Evolutionary conservation across 2,113 vertebrate species (phyloP).

Genomic region (Chloroceryle aenea): DNA sequence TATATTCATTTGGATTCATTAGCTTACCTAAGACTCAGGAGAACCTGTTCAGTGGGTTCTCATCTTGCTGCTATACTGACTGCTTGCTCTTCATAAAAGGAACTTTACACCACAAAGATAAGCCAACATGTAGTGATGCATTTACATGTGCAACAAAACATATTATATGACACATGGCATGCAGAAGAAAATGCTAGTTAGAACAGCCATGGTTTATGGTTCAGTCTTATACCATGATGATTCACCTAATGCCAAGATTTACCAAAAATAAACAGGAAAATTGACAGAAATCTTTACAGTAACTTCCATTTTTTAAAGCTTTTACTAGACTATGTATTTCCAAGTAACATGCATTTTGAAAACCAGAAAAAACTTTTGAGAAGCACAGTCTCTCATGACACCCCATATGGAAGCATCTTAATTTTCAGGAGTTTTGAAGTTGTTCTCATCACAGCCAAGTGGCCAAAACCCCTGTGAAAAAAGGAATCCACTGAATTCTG

Average conservation of each 20-base stretch:
- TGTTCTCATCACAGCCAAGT: rapidly evolving
- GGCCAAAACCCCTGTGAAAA: not conserved
- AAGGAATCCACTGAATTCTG: not conserved
- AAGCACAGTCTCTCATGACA: not conserved
- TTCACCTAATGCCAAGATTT: not conserved
- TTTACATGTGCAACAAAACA: not conserved
- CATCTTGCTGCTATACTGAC: not conserved
- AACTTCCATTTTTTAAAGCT: not conserved
- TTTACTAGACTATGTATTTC: not conserved
- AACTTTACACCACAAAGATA: not conserved
- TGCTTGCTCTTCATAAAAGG: not conserved
- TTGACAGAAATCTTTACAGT: not conserved
- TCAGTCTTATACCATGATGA: not conserved
- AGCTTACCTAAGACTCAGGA: not conserved
- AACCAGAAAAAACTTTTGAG: not conserved
- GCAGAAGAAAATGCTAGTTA: not conserved
- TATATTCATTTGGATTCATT: not conserved
- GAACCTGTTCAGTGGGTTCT: not conserved
- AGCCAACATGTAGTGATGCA: not conserved
- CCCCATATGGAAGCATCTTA: rapidly evolving
- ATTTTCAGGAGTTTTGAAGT: not conserved
- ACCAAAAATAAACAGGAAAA: not conserved
- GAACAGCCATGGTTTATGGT: not conserved
- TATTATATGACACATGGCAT: not conserved
- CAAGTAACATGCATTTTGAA: not conserved